Conservation (phyloP, 2,113 vertebrate species). For the Chionomys nivalis region DNA sequence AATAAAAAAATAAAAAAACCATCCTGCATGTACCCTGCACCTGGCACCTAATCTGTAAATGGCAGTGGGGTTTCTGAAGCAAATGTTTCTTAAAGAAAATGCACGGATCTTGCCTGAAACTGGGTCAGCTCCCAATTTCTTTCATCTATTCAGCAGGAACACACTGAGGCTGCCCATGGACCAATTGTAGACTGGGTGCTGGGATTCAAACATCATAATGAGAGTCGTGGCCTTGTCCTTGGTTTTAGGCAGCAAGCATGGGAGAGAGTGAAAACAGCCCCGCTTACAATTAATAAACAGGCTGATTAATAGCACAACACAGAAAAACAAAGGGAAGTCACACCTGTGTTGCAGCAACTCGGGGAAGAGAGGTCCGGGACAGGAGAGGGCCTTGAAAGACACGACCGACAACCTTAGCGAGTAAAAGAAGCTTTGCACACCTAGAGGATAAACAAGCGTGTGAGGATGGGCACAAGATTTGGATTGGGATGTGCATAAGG, state of each 20-base stretch:
- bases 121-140: conserved; percentile 40
- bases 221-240: neutral
- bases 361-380: neutral
- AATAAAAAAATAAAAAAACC: conserved; percentile 10
- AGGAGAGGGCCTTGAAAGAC: neutral
- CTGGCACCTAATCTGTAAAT: neutral
- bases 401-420: neutral
- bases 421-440: neutral
- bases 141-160: conserved; percentile 23
- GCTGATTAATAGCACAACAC: neutral
- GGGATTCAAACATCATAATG: neutral
- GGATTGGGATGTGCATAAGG: neutral
- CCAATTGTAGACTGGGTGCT: neutral
- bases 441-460: neutral
- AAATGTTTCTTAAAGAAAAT: conserved; percentile 43
- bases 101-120: neutral
- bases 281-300: neutral
- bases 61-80: neutral
- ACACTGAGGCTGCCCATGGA: neutral
- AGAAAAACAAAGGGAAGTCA: neutral
- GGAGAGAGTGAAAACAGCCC: neutral
- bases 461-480: neutral
- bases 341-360: neutral
- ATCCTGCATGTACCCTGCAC: neutral
- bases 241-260: neutral